A percentile compares a stretch with the other conserved stretches of the same genome.
Evolutionary conservation across 2,888 invertebrate species (phyloP).

Genomic region (Thereva nobilitata): DNA sequence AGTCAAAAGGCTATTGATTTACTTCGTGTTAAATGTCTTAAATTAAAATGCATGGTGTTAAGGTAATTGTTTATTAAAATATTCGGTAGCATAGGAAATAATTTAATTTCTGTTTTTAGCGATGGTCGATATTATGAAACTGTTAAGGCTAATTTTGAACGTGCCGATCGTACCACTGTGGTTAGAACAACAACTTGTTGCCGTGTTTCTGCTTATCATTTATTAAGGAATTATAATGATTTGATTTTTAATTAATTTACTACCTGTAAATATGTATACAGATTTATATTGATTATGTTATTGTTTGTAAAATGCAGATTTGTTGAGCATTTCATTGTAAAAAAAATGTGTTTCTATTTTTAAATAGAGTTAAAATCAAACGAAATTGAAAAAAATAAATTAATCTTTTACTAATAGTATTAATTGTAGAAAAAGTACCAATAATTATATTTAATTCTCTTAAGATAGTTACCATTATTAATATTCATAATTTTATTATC

Average conservation of each 20-base stretch:
- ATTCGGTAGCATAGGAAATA: neutral
- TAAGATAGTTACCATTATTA: no score
- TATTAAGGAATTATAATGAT: constrained; percentile 91
- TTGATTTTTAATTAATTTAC: constrained; percentile 83
- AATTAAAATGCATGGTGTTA: constrained; percentile 88
- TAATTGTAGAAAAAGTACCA: no score
- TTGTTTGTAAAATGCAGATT: neutral
- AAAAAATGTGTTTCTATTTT: neutral
- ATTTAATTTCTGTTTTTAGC: constrained; percentile 60
- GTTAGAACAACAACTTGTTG: constrained; percentile 97
- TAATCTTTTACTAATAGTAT: neutral
- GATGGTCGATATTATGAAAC: constrained; percentile 99
- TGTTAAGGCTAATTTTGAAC: constrained; percentile 98
- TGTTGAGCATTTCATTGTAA: no score
- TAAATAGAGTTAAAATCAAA: neutral
- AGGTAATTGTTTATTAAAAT: constrained; percentile 64
- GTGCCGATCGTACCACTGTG: constrained; percentile 95
- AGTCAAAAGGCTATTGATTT: constrained; percentile 99
- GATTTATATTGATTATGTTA: constrained; percentile 36
- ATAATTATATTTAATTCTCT: no score
- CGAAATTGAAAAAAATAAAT: neutral
- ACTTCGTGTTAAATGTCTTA: constrained; percentile 90
- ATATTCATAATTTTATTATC: no score
- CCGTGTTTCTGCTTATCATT: constrained; percentile 89
- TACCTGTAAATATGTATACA: constrained; percentile 43